Evolutionary conservation across 2,888 invertebrate species (phyloP).

Genomic region (Heterodera filipjevi): DNA sequence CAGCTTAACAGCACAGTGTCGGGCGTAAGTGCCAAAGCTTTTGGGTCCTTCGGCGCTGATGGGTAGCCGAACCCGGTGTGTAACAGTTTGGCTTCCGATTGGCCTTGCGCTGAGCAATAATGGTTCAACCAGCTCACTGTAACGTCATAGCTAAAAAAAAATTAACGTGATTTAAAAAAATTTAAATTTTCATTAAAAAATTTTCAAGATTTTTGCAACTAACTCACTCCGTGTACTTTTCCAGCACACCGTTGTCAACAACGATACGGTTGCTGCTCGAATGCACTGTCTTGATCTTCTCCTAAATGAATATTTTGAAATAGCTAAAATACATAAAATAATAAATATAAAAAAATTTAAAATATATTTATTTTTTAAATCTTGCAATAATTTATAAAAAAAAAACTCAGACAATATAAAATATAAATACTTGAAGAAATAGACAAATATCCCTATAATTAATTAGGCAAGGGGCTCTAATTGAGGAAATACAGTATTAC

Average conservation of each 20-base stretch:
- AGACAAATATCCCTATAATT: too few species aligned
- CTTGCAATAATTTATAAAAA: too few species aligned
- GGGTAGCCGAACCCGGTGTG: slow-evolving; percentile 57
- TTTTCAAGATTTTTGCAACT: background rate
- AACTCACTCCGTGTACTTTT: slow-evolving; percentile 62
- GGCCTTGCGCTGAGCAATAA: slow-evolving; percentile 54
- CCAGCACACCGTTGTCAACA: slow-evolving; percentile 62
- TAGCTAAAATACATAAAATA: background rate
- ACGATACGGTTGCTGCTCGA: slow-evolving; percentile 52
- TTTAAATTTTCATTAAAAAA: background rate
- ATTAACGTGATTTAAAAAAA: background rate
- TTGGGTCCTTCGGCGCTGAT: slow-evolving; percentile 45
- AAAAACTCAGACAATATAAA: too few species aligned
- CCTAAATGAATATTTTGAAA: too few species aligned
- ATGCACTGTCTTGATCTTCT: slow-evolving; percentile 50
- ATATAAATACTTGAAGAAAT: too few species aligned
- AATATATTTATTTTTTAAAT: too few species aligned
- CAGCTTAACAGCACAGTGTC: slow-evolving; percentile 62
- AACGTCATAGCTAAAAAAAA: slow-evolving; percentile 52
- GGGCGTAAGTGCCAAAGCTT: slow-evolving; percentile 57
- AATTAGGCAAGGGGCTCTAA: too few species aligned
- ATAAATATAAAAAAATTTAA: background rate
- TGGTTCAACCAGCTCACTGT: slow-evolving; percentile 61
- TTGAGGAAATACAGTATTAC: too few species aligned
- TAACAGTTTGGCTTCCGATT: slow-evolving; percentile 50